These are phyloP conservation scores for Lethenteron camtschaticum DNA, from an alignment of 2,113 vertebrate species.

Conservation along the genomic window DNA sequence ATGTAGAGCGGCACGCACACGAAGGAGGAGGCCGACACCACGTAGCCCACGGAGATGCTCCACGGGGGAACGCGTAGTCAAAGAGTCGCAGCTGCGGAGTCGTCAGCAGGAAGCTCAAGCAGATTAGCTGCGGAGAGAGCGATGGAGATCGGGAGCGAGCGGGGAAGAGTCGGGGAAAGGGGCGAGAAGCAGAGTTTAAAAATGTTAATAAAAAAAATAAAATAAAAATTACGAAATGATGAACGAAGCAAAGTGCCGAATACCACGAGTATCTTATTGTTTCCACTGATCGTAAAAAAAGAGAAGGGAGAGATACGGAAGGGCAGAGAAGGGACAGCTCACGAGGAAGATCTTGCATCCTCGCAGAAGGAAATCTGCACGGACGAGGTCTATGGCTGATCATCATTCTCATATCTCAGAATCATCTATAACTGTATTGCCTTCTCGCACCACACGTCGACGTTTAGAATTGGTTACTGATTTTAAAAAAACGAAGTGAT, in stretches of 20 bases:
- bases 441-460: too few relatives aligned
- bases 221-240: background rate
- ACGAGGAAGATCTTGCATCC: background rate
- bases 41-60: conserved; percentile 66
- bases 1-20: conserved; percentile 76
- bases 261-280: too few relatives aligned
- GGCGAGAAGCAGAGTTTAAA: background rate
- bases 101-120: conserved; percentile 64
- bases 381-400: too few relatives aligned
- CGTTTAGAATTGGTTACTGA: too few relatives aligned
- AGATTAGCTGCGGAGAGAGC: conserved; percentile 47
- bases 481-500: too few relatives aligned
- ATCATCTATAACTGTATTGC: too few relatives aligned
- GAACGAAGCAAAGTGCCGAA: background rate
- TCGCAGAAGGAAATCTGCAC: background rate
- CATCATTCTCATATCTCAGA: too few relatives aligned
- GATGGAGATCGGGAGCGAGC: background rate
- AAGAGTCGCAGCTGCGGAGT: conserved; percentile 61
- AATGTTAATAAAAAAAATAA: background rate
- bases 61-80: conserved; percentile 54
- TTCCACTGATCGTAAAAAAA: too few relatives aligned
- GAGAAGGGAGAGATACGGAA: background rate
- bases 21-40: conserved; percentile 73
- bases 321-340: background rate
- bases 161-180: background rate